Evolutionary conservation across 2,797 vertebrate species (phyloP).

Genomic region (Poeciliopsis presidionis): DNA sequence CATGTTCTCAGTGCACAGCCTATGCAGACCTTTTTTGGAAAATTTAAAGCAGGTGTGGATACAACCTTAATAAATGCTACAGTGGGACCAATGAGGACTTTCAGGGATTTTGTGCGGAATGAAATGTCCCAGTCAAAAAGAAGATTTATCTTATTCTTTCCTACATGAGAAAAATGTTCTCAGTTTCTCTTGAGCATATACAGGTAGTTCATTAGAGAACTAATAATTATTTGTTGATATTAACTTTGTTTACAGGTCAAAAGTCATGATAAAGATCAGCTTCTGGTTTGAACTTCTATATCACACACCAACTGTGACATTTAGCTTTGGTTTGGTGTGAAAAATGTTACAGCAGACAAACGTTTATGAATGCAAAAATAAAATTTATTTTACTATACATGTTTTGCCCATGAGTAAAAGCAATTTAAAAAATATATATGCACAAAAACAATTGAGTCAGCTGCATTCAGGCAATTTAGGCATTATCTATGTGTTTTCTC

Average conservation of each 20-base stretch:
- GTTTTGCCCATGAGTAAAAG: slow-evolving; percentile 46
- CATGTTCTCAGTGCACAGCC: not conserved
- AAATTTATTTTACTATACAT: slow-evolving; percentile 55
- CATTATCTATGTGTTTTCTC: slow-evolving; percentile 43
- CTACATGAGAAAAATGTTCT: not conserved
- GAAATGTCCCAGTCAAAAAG: not conserved
- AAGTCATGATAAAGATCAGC: slow-evolving; percentile 34
- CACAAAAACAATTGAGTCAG: slow-evolving; percentile 31
- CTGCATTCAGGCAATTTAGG: slow-evolving; percentile 31
- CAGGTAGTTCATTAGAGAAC: slow-evolving; percentile 1
- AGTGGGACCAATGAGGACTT: not conserved
- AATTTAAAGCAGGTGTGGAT: not conserved
- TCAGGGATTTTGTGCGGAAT: not conserved
- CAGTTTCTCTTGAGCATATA: not conserved
- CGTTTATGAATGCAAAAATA: slow-evolving; percentile 58
- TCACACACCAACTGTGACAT: slow-evolving; percentile 21
- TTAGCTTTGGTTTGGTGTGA: not conserved
- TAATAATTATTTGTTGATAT: not conserved
- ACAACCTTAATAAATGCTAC: not conserved
- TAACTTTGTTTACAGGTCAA: slow-evolving; percentile 62
- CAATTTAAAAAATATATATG: slow-evolving; percentile 19
- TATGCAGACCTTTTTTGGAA: not conserved
- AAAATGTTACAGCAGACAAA: slow-evolving; percentile 3
- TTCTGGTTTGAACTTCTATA: slow-evolving; percentile 52
- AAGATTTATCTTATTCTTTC: not conserved